These are phyloP conservation scores for Ephydatia muelleri DNA, from an alignment of 37 sponge, comb jelly and placozoan species.

Conservation along the genomic window DNA sequence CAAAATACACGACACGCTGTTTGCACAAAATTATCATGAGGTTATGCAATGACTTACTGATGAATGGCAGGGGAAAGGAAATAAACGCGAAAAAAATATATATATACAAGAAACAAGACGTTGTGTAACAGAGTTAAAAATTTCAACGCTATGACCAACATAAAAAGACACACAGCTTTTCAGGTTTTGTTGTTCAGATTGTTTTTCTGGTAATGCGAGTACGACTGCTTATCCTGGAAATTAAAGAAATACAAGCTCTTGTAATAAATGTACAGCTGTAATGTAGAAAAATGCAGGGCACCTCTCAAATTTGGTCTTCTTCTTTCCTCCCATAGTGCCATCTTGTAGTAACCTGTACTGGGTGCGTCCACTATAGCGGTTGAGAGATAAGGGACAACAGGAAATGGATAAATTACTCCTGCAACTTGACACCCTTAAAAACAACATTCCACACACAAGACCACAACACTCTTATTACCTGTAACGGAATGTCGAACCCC, in stretches of 20 bases:
- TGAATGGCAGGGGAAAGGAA: background rate
- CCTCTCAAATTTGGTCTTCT: constrained; percentile 56
- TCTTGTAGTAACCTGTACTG: constrained; percentile 78
- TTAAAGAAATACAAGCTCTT: background rate
- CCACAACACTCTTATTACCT: constrained; percentile 28
- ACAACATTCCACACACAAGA: background rate
- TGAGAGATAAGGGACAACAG: background rate
- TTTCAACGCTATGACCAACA: background rate
- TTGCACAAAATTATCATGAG: background rate
- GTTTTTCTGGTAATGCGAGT: constrained; percentile 34
- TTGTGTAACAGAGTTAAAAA: background rate
- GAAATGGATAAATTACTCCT: background rate
- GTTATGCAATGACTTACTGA: background rate
- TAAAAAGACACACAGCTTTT: background rate
- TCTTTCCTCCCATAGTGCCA: constrained; percentile 17
- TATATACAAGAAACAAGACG: background rate
- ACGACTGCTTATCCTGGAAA: constrained; percentile 35
- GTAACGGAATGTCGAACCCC: constrained; percentile 84
- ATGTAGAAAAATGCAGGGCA: background rate
- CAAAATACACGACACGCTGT: background rate
- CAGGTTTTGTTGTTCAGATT: constrained; percentile 14
- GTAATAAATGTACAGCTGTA: background rate
- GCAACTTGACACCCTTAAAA: background rate
- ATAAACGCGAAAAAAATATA: background rate
- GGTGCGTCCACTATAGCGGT: constrained; percentile 69